phyloP scores from a whole-genome alignment of 2,888 invertebrate genomes.

The Agrotis segetum region DNA sequence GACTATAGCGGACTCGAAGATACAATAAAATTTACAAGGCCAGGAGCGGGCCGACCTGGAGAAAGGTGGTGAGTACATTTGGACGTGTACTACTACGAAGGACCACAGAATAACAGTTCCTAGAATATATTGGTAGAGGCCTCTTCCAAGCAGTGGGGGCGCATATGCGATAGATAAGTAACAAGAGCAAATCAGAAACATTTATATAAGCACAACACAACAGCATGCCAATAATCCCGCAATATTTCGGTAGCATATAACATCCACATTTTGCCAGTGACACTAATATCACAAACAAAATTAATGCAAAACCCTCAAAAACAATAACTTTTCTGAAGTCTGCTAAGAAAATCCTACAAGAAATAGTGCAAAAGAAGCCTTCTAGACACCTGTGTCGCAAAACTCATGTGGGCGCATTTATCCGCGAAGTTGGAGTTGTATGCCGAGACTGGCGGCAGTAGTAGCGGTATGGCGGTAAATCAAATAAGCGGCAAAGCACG shows the following conservation, averaged over 20 bases:
- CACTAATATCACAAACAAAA: background rate
- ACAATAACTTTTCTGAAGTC: conserved; percentile 12
- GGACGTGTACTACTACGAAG: too few relatives aligned
- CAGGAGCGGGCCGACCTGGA: too few relatives aligned
- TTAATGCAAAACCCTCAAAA: background rate
- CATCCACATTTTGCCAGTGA: background rate
- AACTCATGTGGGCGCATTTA: conserved; percentile 59
- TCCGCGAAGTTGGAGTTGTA: conserved; percentile 57
- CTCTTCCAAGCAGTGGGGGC: too few relatives aligned
- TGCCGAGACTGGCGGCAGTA: conserved; percentile 46
- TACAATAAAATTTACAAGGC: too few relatives aligned
- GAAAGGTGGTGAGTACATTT: too few relatives aligned
- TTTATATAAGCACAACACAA: background rate
- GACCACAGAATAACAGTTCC: too few relatives aligned
- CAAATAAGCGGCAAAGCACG: conserved; percentile 59
- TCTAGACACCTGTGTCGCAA: conserved; percentile 51
- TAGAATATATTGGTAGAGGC: too few relatives aligned
- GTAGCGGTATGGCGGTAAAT: conserved; percentile 67
- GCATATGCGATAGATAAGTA: too few relatives aligned
- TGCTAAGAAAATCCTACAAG: conserved; percentile 28
- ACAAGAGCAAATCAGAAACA: background rate
- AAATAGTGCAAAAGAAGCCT: conserved; percentile 40
- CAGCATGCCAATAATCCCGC: background rate
- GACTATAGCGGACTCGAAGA: too few relatives aligned
- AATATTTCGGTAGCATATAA: background rate